Conservation (phyloP, 2,888 invertebrate genomes). For the Arrhopalites spinosus region DNA sequence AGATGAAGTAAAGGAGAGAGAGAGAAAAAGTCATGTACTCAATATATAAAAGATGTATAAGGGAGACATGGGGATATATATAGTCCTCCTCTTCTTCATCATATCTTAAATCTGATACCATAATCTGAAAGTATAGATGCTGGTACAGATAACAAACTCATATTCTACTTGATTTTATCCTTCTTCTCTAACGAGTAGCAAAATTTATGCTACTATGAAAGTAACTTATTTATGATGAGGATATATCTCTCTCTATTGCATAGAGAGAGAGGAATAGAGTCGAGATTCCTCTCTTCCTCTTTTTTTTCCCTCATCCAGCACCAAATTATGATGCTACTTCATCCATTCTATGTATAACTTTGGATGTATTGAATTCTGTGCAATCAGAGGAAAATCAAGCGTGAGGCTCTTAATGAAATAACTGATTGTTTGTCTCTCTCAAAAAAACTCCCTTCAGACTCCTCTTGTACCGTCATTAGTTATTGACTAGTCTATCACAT, state of each 20-base stretch:
- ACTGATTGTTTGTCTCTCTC: slow-evolving; percentile 16
- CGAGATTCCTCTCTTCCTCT: not conserved
- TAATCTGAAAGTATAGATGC: slow-evolving; percentile 13
- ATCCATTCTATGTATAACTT: not conserved
- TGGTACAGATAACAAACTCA: slow-evolving; percentile 16
- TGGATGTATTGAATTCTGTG: not conserved
- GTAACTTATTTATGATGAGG: slow-evolving; percentile 10
- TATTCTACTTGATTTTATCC: slow-evolving; percentile 16
- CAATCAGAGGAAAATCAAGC: slow-evolving; percentile 17
- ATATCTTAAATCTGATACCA: not conserved
- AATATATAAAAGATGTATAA: not conserved
- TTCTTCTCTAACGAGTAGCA: slow-evolving; percentile 16
- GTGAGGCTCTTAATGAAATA: slow-evolving; percentile 20
- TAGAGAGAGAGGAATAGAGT: not conserved
- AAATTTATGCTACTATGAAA: slow-evolving; percentile 19
- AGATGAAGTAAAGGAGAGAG: no score
- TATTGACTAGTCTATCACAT: slow-evolving; percentile 6
- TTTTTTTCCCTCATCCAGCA: not conserved
- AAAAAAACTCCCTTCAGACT: not conserved
- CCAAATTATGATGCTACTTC: no score
- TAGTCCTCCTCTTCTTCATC: not conserved
- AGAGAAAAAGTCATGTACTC: no score
- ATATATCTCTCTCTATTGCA: not conserved
- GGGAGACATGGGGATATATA: not conserved
- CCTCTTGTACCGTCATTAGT: not conserved